Conservation (phyloP, 2,888 invertebrate species). For the Drosophila neonasuta region DNA sequence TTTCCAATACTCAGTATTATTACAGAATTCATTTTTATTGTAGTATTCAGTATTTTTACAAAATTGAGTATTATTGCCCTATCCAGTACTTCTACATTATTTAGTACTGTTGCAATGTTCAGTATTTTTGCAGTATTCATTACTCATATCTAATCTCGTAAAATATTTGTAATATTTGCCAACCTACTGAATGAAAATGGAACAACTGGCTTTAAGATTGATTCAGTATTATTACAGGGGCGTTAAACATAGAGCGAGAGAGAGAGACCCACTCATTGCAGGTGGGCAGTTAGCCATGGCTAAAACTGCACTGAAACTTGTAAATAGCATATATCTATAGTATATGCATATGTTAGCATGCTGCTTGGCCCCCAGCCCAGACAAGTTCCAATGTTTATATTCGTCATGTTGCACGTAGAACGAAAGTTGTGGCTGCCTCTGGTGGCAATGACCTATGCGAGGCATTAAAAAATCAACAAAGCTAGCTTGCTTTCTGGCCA, state of each 20-base stretch:
- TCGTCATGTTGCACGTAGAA: conserved; percentile 5
- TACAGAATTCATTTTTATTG: too few relatives aligned
- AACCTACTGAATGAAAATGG: background rate
- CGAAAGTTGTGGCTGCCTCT: conserved; percentile 6
- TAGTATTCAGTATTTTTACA: too few relatives aligned
- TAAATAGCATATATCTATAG: background rate
- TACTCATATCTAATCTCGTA: too few relatives aligned
- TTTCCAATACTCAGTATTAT: too few relatives aligned
- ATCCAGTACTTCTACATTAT: too few relatives aligned
- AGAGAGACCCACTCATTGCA: conserved; percentile 18
- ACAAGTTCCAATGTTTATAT: conserved; percentile 28
- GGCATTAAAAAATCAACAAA: conserved; percentile 25
- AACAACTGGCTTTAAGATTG: conserved; percentile 10
- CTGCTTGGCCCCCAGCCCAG: background rate
- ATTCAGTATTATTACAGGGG: conserved; percentile 21
- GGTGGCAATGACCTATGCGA: conserved; percentile 46
- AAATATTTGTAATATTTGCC: background rate
- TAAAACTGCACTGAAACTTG: background rate
- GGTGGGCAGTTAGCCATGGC: conserved; percentile 31
- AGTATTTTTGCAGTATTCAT: too few relatives aligned
- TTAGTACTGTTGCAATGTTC: too few relatives aligned
- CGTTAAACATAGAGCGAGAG: conserved; percentile 18
- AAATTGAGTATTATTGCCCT: too few relatives aligned
- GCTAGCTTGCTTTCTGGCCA: conserved; percentile 30
- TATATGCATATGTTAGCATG: conserved; percentile 6